Percentiles rank a stretch among this genome's conserved stretches.
Conservation (phyloP, 2,888 invertebrate species). For the Toxonevra muliebris region DNA sequence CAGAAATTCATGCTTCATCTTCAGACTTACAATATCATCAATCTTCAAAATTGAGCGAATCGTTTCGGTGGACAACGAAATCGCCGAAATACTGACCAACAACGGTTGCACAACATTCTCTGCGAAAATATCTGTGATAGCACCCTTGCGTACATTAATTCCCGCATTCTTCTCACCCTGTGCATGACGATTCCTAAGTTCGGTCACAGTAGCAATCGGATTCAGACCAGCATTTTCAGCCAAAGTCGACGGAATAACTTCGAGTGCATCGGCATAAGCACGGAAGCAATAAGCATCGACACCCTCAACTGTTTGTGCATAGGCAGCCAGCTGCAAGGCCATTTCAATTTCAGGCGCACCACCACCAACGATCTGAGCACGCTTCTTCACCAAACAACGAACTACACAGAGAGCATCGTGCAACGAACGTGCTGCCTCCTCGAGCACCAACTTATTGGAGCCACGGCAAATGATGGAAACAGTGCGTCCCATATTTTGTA, state of each 20-base stretch:
- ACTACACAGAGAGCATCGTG: constrained; percentile 93
- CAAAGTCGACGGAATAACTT: constrained; percentile 90
- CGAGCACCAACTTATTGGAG: constrained; percentile 85
- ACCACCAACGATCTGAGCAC: constrained; percentile 92
- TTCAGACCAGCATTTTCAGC: constrained; percentile 90
- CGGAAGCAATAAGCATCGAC: constrained; percentile 95
- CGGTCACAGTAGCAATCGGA: constrained; percentile 95
- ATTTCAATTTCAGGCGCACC: constrained; percentile 98
- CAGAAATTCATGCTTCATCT: no score
- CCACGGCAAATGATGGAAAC: constrained; percentile 91
- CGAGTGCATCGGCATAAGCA: constrained; percentile 95
- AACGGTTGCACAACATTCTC: constrained; percentile 98
- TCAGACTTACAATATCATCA: constrained; percentile 87
- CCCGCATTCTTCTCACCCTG: constrained; percentile 86
- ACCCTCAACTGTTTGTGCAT: constrained; percentile 85
- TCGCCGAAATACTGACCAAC: constrained; percentile 91
- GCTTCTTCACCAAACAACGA: constrained; percentile 94
- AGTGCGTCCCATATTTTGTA: constrained; percentile 86
- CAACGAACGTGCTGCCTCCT: constrained; percentile 89
- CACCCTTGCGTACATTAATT: constrained; percentile 96
- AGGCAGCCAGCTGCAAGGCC: constrained; percentile 81
- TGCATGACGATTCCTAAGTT: constrained; percentile 93
- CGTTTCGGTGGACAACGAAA: constrained; percentile 95
- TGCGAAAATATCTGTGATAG: constrained; percentile 94
- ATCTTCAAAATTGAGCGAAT: constrained; percentile 98